Base-by-base conservation (phyloP, 1,140 invertebrate genomes). In the Pseudomyrmex pallidus region DNA sequence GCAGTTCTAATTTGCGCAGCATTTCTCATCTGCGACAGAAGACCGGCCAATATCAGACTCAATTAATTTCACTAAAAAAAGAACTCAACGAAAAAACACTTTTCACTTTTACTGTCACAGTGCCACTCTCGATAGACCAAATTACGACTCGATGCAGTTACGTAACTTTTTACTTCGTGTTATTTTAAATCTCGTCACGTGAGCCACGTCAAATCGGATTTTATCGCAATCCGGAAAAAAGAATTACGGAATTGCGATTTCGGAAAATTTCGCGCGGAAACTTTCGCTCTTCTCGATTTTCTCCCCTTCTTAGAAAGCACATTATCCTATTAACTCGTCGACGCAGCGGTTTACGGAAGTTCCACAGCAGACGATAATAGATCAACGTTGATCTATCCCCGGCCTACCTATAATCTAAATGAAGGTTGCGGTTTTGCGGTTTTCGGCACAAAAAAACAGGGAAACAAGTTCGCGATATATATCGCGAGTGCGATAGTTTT, bases 391-490 rank as follows among this genome's bases (percentile, higher is more conserved):
- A 44, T 52, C 54, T 67, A 67, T 48, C 35, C 4, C 44, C n/a
- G 52, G 20, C 13, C 67, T 22, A 22, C 20, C 57, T 46, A 63
- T 76, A 76, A 76, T 66, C 80, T 64, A 59, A 76, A 83, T 22
- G 52, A 83, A 66, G 25, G 13, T 20, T 35, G 83, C 13, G 83
- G 72, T 74, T 35, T 66, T 87, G 70, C 48, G 77, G 70, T 67
- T 64, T 87, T 57, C 44, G 48, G 22, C 46, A 61, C 46, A 10
- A 2, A 17, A 57, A 57, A 35, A 68, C 13, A 56, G 8, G 12
- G 20, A 70, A 68, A 12, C 54, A 22, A 54, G 56, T 35, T 0
- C 4, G 63, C 7, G 64, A 0, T 20, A 68, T 46, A 56, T 46
- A 35, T 35, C 35, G 5, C 61, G 8, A 57, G 9, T 22, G n/a